Conservation (phyloP, 2,888 invertebrate species). For the Cryptosula pallasiana region DNA sequence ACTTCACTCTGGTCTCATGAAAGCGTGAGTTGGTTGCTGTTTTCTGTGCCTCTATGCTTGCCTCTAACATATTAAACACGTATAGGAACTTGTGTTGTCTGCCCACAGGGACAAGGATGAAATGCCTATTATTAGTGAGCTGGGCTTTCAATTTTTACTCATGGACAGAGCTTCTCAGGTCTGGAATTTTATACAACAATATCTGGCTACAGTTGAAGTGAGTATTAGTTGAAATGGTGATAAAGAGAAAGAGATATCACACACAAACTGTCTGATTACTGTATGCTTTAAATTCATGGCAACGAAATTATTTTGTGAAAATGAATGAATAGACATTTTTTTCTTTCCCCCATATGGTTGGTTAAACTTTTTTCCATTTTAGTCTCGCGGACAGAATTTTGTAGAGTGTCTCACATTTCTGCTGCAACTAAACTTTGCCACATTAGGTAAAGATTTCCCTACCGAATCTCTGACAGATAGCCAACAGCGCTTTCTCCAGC, state of each 20-base stretch:
- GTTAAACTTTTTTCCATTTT: conserved; percentile 32
- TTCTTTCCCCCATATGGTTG: conserved; percentile 6
- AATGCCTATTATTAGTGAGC: conserved; percentile 66
- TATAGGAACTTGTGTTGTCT: background rate
- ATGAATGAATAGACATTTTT: no score
- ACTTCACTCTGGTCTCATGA: conserved; percentile 88
- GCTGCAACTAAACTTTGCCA: conserved; percentile 93
- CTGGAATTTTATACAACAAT: conserved; percentile 95
- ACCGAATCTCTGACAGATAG: conserved; percentile 87
- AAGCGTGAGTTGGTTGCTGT: conserved; percentile 58
- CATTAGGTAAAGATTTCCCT: conserved; percentile 91
- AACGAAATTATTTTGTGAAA: no score
- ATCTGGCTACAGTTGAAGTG: conserved; percentile 82
- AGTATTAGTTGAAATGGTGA: conserved; percentile 22
- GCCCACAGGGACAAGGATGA: conserved; percentile 54
- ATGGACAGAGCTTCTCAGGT: conserved; percentile 88
- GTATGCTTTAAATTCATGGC: no score
- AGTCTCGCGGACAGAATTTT: conserved; percentile 71
- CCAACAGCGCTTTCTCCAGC: conserved; percentile 83
- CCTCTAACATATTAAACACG: background rate
- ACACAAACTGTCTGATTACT: no score
- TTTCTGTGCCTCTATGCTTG: background rate
- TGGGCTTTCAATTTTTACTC: conserved; percentile 93
- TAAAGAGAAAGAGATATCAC: no score
- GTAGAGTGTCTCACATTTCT: conserved; percentile 89